A percentile compares a stretch with the other conserved stretches of the same genome.
Evolutionary conservation across 2,888 invertebrate species (phyloP).

Genomic region (Electrophaes corylata): DNA sequence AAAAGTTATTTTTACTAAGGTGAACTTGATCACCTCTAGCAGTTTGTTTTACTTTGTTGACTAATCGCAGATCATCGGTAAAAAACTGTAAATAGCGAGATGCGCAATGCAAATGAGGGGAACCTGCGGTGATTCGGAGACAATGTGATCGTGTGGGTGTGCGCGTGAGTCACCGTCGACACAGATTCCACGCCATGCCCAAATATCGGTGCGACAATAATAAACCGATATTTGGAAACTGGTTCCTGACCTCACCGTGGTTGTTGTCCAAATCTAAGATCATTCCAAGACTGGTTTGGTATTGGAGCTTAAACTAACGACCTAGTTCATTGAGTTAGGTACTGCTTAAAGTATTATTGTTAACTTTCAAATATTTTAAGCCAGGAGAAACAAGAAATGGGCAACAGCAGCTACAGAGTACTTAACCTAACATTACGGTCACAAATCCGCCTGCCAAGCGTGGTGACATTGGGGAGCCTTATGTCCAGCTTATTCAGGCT

Average conservation of each 20-base stretch:
- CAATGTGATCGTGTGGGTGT: conserved; percentile 55
- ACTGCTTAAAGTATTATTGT: background rate
- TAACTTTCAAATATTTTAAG: background rate
- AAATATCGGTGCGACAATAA: conserved; percentile 60
- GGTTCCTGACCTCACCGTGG: conserved; percentile 45
- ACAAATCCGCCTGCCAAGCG: no score
- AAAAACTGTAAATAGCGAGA: conserved; percentile 41
- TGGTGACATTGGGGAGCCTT: no score
- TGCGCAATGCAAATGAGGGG: conserved; percentile 53
- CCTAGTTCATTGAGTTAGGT: conserved; percentile 20
- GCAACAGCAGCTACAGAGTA: no score
- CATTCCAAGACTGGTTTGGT: conserved; percentile 18
- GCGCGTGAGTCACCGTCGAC: conserved; percentile 64
- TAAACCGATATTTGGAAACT: conserved; percentile 54
- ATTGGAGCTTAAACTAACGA: conserved; percentile 11
- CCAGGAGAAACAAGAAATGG: no score
- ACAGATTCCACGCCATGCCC: conserved; percentile 55
- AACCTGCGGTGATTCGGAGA: conserved; percentile 42
- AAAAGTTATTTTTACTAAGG: no score
- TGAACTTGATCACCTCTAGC: background rate
- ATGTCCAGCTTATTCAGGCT: no score
- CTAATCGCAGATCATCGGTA: conserved; percentile 35
- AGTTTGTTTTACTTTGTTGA: background rate
- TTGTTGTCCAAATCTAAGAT: conserved; percentile 31
- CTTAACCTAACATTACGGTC: no score